Conservation (phyloP, 2,797 vertebrate genomes). For the Coracias cyanogaster region DNA sequence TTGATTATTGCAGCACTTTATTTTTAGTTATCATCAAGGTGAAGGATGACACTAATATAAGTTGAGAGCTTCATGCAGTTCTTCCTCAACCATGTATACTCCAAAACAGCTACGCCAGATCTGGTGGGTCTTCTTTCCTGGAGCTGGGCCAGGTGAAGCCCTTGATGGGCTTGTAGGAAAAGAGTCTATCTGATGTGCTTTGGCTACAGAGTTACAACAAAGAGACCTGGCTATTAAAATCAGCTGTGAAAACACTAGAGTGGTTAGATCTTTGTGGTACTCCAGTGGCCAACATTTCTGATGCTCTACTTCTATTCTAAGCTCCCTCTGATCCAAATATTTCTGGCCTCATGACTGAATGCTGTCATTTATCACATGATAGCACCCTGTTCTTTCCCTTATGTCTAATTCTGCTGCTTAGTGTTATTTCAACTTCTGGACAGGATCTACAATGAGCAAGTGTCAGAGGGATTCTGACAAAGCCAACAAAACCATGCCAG, state of each 20-base stretch:
- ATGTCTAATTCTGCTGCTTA: neutral
- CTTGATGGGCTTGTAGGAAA: neutral
- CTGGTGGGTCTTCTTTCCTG: neutral
- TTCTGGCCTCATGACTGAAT: neutral
- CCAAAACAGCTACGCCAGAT: neutral
- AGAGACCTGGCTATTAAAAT: neutral
- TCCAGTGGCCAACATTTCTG: neutral
- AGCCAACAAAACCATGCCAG: neutral
- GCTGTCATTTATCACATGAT: neutral
- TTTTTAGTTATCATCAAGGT: conserved; percentile 71
- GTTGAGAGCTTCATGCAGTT: conserved; percentile 8
- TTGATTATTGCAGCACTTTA: conserved; percentile 64
- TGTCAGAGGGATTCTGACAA: neutral
- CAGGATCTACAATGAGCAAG: neutral
- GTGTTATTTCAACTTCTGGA: neutral
- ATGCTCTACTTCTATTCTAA: neutral
- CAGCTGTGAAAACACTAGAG: neutral
- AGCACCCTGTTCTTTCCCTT: neutral
- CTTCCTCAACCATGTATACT: neutral
- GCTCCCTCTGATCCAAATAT: conserved; percentile 9
- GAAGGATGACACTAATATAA: conserved; percentile 59
- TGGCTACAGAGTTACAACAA: neutral
- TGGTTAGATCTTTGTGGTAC: neutral
- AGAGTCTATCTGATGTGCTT: neutral
- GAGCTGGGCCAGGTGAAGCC: neutral